phyloP scores from a whole-genome alignment of 2,113 vertebrate species.

The Odocoileus virginianus region DNA sequence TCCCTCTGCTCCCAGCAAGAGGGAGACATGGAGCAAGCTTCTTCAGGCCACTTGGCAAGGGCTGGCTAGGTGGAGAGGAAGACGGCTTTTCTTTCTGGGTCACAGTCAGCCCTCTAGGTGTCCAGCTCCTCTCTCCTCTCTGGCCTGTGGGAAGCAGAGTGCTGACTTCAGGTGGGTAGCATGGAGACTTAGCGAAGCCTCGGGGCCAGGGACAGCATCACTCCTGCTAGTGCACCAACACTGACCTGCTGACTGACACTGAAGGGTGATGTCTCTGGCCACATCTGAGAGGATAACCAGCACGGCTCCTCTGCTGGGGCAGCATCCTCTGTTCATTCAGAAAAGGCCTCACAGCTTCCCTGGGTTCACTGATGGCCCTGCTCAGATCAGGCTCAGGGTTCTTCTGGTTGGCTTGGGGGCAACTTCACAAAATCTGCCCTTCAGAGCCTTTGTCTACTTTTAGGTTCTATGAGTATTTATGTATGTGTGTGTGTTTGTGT shows the following conservation, averaged over 20 bases:
- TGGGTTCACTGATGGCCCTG: background rate
- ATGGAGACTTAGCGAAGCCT: background rate
- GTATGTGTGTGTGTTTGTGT: background rate
- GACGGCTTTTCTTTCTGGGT: background rate
- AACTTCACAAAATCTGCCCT: background rate
- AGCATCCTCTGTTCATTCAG: background rate
- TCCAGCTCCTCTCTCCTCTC: background rate
- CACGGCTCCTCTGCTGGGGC: rapidly evolving
- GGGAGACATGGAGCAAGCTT: background rate
- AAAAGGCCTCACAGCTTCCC: background rate
- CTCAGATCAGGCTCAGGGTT: background rate
- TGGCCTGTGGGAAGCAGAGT: background rate
- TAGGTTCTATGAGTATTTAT: background rate
- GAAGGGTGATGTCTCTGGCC: background rate
- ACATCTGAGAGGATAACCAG: background rate
- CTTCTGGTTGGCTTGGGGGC: background rate
- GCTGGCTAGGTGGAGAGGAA: background rate
- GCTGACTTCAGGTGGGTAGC: background rate
- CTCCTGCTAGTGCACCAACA: background rate
- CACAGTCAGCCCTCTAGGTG: background rate
- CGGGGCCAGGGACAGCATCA: background rate
- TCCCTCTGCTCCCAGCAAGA: background rate
- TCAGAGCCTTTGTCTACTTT: background rate
- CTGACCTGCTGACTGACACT: background rate
- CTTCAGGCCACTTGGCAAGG: background rate